Conservation (phyloP, 2,113 vertebrate genomes). For the Actenoides hombroni region DNA sequence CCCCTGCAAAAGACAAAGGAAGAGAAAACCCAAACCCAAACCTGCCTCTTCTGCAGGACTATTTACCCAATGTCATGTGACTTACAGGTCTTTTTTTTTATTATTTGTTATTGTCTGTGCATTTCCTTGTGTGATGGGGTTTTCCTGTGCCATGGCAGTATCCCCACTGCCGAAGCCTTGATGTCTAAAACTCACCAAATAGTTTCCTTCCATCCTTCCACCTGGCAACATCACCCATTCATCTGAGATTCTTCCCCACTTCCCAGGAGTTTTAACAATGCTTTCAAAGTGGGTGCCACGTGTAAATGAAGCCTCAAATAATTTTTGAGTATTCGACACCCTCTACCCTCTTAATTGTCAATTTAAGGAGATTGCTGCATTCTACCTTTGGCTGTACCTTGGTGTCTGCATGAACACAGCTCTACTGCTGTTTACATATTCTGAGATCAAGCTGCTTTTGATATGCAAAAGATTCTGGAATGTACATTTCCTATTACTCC, state of each 20-base stretch:
- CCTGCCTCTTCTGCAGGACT: neutral
- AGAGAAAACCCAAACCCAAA: neutral
- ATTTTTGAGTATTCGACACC: neutral
- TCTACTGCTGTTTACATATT: neutral
- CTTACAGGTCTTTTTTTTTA: neutral
- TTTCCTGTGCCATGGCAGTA: fast-evolving
- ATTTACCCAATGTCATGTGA: neutral
- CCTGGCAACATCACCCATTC: neutral
- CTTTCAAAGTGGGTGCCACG: neutral
- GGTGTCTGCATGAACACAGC: neutral
- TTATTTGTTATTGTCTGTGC: neutral
- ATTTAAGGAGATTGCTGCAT: neutral
- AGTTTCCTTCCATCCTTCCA: neutral
- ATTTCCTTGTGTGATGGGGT: neutral
- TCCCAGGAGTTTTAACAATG: neutral
- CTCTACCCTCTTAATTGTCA: neutral
- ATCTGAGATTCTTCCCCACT: neutral
- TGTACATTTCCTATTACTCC: neutral
- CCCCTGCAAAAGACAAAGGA: neutral
- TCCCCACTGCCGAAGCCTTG: neutral
- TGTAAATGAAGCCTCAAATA: neutral
- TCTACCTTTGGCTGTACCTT: neutral
- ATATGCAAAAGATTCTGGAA: neutral
- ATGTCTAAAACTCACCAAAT: neutral
- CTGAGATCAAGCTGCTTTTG: neutral